Evolutionary conservation across 2,888 invertebrate species (phyloP).

Genomic region (Euplagia quadripunctaria): DNA sequence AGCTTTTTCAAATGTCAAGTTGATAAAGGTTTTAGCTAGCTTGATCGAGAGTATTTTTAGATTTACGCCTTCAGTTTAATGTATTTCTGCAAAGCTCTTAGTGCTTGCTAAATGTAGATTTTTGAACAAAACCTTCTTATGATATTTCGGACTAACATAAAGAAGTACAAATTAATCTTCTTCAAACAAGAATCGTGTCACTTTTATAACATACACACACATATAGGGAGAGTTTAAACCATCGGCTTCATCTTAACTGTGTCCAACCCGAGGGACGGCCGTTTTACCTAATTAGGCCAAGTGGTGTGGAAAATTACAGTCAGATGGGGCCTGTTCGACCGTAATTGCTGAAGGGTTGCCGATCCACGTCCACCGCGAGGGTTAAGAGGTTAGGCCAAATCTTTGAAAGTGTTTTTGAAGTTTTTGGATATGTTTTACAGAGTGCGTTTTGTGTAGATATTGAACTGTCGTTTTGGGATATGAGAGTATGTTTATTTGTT

Average conservation of each 20-base stretch:
- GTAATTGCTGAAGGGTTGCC: slow-evolving; percentile 74
- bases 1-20: background rate
- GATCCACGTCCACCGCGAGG: slow-evolving; percentile 54
- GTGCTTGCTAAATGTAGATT: background rate
- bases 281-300: slow-evolving; percentile 80
- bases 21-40: background rate
- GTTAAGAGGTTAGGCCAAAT: slow-evolving; percentile 50
- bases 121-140: background rate
- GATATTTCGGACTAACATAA: background rate
- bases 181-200: slow-evolving; percentile 26
- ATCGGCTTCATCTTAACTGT: slow-evolving; percentile 51
- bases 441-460: background rate
- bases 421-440: slow-evolving; percentile 10
- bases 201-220: slow-evolving; percentile 10
- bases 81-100: background rate
- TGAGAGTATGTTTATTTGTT: background rate
- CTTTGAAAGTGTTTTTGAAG: slow-evolving; percentile 46
- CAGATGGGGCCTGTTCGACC: slow-evolving; percentile 68
- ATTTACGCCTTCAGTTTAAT: background rate
- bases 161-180: slow-evolving; percentile 2
- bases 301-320: slow-evolving; percentile 80
- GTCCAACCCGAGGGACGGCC: slow-evolving; percentile 60
- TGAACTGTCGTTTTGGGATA: background rate
- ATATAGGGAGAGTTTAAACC: slow-evolving; percentile 41
- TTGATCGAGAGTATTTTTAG: too few relatives aligned